phyloP scores from a whole-genome alignment of 2,797 vertebrate species.

The Echiichthys vipera region DNA sequence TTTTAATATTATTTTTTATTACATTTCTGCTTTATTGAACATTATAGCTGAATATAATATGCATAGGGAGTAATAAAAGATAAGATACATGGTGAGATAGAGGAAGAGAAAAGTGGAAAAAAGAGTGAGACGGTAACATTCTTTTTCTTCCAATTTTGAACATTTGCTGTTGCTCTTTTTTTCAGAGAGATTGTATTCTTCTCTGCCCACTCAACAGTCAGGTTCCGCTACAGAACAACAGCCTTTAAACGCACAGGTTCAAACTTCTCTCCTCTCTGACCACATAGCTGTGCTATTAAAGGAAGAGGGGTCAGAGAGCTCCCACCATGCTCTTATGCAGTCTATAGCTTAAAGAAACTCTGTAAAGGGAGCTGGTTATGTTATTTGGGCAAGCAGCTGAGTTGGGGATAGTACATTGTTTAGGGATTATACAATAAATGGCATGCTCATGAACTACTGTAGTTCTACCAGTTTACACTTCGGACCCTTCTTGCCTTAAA shows the following conservation, averaged over 20 bases:
- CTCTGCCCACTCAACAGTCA: background rate
- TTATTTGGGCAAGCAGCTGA: slow-evolving; percentile 4
- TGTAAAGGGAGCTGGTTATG: background rate
- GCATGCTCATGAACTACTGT: slow-evolving; percentile 12
- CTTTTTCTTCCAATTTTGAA: background rate
- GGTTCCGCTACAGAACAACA: background rate
- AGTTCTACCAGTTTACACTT: background rate
- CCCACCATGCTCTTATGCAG: background rate
- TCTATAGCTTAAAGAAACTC: background rate
- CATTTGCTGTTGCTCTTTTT: background rate
- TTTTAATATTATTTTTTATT: slow-evolving; percentile 61
- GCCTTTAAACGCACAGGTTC: background rate
- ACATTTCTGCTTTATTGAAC: slow-evolving; percentile 55
- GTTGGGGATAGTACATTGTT: background rate
- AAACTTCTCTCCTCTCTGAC: slow-evolving; percentile 6
- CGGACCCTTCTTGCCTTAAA: too few relatives aligned
- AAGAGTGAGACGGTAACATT: background rate
- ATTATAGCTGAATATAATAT: slow-evolving; percentile 43
- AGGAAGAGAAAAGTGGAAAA: background rate
- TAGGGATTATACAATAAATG: background rate
- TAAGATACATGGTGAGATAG: background rate
- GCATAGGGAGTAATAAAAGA: slow-evolving; percentile 43
- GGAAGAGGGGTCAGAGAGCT: slow-evolving; percentile 9
- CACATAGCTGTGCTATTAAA: background rate
- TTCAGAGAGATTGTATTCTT: background rate